These are phyloP conservation scores for Phlogophora meticulosa DNA, from an alignment of 2,888 invertebrate genomes.

Conservation along the genomic window DNA sequence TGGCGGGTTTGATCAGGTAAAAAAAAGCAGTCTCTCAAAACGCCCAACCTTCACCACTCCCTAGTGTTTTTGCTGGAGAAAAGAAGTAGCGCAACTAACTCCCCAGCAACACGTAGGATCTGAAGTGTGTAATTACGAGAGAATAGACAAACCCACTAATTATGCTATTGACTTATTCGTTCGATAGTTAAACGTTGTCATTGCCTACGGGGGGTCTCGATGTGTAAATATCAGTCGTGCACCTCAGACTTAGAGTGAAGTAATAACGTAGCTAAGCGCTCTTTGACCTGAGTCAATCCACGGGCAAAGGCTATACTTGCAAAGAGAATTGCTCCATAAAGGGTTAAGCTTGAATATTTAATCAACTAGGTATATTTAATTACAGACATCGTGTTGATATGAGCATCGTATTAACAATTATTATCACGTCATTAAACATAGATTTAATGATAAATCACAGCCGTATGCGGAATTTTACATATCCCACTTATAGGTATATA, in stretches of 20 bases:
- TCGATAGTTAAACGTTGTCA: not conserved
- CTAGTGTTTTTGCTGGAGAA: too few species aligned
- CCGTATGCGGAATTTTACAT: conserved; percentile 22
- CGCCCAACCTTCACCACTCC: too few species aligned
- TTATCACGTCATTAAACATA: conserved; percentile 23
- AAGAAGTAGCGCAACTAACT: too few species aligned
- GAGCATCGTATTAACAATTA: conserved; percentile 4
- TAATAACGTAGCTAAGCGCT: not conserved
- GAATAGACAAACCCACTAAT: not conserved
- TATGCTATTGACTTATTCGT: not conserved
- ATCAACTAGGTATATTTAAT: conserved; percentile 1
- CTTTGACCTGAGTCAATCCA: not conserved
- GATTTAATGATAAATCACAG: conserved; percentile 12
- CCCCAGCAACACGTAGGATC: too few species aligned
- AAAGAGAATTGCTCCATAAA: not conserved
- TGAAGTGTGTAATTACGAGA: too few species aligned
- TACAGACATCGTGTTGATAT: conserved; percentile 8
- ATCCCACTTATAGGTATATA: too few species aligned
- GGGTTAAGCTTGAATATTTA: not conserved
- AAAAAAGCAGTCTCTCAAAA: too few species aligned
- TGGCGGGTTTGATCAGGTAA: too few species aligned
- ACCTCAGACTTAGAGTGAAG: not conserved
- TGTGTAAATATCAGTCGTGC: not conserved
- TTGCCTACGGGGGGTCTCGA: not conserved
- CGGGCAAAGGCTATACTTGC: not conserved